Evolutionary conservation across 1,140 invertebrate genomes (phyloP).

Genomic region (Watersipora subatra): DNA sequence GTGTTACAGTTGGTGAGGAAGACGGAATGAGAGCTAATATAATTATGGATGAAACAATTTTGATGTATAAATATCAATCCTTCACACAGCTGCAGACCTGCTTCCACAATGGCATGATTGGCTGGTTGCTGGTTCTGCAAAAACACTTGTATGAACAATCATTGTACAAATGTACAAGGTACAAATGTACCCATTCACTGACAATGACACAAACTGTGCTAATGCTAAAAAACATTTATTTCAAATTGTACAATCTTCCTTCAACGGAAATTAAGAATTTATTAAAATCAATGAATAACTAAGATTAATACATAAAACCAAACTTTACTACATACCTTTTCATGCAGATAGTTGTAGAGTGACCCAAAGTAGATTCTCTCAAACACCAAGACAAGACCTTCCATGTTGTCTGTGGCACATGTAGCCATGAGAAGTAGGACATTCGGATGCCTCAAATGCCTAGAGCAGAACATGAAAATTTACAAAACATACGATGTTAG

Average conservation of each 20-base stretch:
- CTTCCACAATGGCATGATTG: conserved; percentile 12
- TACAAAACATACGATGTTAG: background rate
- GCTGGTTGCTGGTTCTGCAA: conserved; percentile 2
- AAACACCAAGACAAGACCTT: conserved; percentile 36
- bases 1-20: conserved; percentile 26
- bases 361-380: conserved; percentile 37
- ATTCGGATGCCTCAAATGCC: conserved; percentile 35
- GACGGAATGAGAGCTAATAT: conserved; percentile 40
- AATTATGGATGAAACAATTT: conserved; percentile 37
- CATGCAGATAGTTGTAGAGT: conserved; percentile 32
- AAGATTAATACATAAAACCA: no score
- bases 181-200: background rate
- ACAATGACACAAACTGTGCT: no score
- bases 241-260: no score
- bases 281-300: no score
- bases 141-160: no score
- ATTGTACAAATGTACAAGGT: background rate
- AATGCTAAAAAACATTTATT: no score
- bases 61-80: conserved; percentile 41
- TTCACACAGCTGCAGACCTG: conserved; percentile 33
- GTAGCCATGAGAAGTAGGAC: conserved; percentile 39
- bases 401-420: conserved; percentile 33
- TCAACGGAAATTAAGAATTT: no score
- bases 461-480: no score
- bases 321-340: no score